Evolutionary conservation across 2,888 invertebrate genomes (phyloP).

Genomic region (Agelastica alni): DNA sequence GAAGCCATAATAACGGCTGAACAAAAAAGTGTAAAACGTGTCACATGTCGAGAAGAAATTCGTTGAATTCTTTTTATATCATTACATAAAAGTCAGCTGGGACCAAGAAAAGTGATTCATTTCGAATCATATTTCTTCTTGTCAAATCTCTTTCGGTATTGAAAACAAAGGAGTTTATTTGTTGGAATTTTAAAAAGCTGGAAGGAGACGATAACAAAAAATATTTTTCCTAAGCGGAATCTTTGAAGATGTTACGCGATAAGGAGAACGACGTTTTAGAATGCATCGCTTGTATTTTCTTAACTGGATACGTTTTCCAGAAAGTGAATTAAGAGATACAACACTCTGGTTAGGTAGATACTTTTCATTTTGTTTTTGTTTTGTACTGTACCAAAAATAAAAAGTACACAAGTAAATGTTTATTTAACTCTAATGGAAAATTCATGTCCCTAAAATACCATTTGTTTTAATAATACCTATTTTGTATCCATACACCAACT

Average conservation of each 20-base stretch:
- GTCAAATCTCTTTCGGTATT: constrained; percentile 39
- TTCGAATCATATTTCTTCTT: constrained; percentile 35
- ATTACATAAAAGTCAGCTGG: constrained; percentile 38
- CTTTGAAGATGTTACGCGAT: neutral
- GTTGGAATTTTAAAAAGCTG: constrained; percentile 17
- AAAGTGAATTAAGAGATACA: too few relatives aligned
- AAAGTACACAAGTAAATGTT: too few relatives aligned
- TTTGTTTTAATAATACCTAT: too few relatives aligned
- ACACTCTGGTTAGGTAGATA: too few relatives aligned
- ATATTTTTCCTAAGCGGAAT: constrained; percentile 6
- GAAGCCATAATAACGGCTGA: constrained; percentile 19
- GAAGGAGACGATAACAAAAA: constrained; percentile 14
- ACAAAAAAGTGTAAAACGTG: constrained; percentile 25
- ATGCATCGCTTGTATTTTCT: neutral
- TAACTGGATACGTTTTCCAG: too few relatives aligned
- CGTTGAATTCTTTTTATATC: constrained; percentile 36
- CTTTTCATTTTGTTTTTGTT: too few relatives aligned
- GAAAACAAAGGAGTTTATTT: constrained; percentile 34
- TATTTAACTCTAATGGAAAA: too few relatives aligned
- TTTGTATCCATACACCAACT: too few relatives aligned
- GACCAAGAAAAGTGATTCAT: constrained; percentile 39
- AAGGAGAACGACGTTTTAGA: neutral
- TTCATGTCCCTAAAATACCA: too few relatives aligned
- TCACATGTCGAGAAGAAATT: constrained; percentile 33
- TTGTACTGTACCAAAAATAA: too few relatives aligned